A percentile compares a stretch with the other conserved stretches of the same genome.
phyloP scores from a whole-genome alignment of 1,140 invertebrate species.

The Zaprionus vittiger region DNA sequence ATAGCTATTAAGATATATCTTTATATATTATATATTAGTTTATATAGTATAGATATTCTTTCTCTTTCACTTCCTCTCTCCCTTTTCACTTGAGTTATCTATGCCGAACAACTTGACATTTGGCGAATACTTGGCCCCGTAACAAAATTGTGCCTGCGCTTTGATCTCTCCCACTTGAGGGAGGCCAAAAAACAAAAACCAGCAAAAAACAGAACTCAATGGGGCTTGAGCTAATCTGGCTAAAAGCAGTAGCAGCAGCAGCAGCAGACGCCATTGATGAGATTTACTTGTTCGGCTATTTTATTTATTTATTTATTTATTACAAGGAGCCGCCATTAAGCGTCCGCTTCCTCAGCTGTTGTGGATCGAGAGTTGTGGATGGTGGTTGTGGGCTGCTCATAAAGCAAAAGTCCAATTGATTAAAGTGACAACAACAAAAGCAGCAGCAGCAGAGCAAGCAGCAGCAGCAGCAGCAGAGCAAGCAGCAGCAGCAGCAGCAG shows the following conservation, averaged over 20 bases:
- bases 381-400: constrained; percentile 12
- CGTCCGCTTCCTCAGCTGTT: constrained; percentile 53
- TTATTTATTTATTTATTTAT: constrained; percentile 66
- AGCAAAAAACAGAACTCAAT: constrained; percentile 7
- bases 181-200: constrained; percentile 7
- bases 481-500: background rate
- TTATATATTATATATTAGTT: background rate
- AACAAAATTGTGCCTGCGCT: constrained; percentile 41
- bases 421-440: constrained; percentile 49
- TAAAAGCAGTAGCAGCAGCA: constrained; percentile 30
- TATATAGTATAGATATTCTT: background rate
- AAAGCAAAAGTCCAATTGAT: constrained; percentile 64
- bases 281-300: constrained; percentile 46
- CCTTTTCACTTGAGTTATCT: constrained; percentile 35
- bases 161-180: constrained; percentile 53
- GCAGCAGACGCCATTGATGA: constrained; percentile 42
- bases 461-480: no score
- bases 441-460: background rate
- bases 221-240: constrained; percentile 45
- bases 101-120: constrained; percentile 51
- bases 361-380: constrained; percentile 3
- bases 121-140: constrained; percentile 50
- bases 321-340: constrained; percentile 44
- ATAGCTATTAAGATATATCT: background rate
- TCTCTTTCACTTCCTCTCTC: constrained; percentile 40